phyloP scores from a whole-genome alignment of 2,797 vertebrate genomes.

The Melanotaenia nigrans region DNA sequence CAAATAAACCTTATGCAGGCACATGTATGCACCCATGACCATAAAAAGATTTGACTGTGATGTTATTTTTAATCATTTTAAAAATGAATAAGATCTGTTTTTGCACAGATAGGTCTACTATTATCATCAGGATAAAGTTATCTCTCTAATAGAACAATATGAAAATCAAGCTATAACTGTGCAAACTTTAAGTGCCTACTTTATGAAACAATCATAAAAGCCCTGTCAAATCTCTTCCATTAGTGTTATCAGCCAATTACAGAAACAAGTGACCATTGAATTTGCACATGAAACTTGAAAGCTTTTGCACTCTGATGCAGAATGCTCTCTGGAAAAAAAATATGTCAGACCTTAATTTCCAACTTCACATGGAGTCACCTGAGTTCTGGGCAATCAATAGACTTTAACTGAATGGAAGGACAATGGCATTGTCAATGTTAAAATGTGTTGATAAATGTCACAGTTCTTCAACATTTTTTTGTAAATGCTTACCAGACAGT shows the following conservation, averaged over 20 bases:
- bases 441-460: constrained; percentile 68
- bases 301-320: constrained; percentile 81
- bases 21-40: constrained; percentile 11
- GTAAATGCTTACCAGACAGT: constrained; percentile 50
- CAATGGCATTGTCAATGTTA: constrained; percentile 57
- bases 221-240: constrained; percentile 75
- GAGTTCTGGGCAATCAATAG: constrained; percentile 69
- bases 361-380: constrained; percentile 73
- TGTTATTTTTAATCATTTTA: constrained; percentile 45
- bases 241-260: constrained; percentile 76
- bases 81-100: constrained; percentile 40
- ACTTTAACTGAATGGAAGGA: constrained; percentile 55
- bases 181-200: constrained; percentile 76
- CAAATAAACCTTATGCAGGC: constrained; percentile 45
- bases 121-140: constrained; percentile 62
- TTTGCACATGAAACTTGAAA: constrained; percentile 81
- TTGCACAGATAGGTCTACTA: constrained; percentile 61
- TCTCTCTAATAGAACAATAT: constrained; percentile 71
- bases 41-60: constrained; percentile 30
- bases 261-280: constrained; percentile 83
- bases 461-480: constrained; percentile 47
- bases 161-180: constrained; percentile 73
- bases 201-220: constrained; percentile 78
- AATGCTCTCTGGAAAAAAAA: constrained; percentile 72
- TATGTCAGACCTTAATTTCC: constrained; percentile 76